Conservation (phyloP, 2,888 invertebrate genomes). For the Callosobruchus maculatus region DNA sequence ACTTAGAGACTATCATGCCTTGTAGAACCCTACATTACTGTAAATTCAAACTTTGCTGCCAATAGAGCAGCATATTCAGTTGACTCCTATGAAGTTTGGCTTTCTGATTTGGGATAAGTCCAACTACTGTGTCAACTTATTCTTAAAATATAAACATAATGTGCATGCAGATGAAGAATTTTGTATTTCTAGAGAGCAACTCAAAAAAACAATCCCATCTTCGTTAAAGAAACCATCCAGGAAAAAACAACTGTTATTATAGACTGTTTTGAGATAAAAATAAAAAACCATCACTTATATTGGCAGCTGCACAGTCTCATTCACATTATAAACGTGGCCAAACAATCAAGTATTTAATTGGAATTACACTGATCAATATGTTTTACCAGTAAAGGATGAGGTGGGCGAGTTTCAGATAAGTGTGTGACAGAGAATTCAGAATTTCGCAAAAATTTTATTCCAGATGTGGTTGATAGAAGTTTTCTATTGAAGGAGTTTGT, state of each 20-base stretch:
- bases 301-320: conserved; percentile 5
- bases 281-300: conserved; percentile 5
- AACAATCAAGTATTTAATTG: conserved; percentile 1
- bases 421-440: background rate
- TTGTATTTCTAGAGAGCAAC: no score
- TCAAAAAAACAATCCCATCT: no score
- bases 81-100: background rate
- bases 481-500: conserved; percentile 21
- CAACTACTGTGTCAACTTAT: conserved; percentile 4
- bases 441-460: background rate
- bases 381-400: background rate
- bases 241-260: conserved; percentile 18
- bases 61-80: no score
- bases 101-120: conserved; percentile 7
- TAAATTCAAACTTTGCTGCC: no score
- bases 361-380: background rate
- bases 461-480: conserved; percentile 21
- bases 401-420: no score
- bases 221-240: conserved; percentile 18
- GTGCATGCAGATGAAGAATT: conserved; percentile 2
- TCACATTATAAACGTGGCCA: conserved; percentile 18
- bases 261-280: conserved; percentile 18
- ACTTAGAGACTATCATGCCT: no score
- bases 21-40: no score
- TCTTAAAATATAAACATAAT: conserved; percentile 1